Percentiles rank a stretch among this genome's conserved stretches.
phyloP scores from a whole-genome alignment of 2,797 vertebrate species.

The Pangasius sanitwongsei region DNA sequence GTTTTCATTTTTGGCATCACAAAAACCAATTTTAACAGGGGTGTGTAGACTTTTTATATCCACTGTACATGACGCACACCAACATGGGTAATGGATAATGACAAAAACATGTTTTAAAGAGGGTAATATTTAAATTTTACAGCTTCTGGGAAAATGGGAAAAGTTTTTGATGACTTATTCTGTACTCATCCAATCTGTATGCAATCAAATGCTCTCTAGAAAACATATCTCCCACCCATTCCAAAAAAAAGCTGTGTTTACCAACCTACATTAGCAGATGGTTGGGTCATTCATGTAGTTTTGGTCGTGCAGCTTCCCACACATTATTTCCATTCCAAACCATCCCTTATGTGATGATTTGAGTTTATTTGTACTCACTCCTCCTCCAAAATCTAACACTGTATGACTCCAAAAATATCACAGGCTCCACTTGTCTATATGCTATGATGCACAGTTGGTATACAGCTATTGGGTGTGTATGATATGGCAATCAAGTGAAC shows the following conservation, averaged over 20 bases:
- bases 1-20: not conserved
- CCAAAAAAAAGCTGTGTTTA: not conserved
- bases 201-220: not conserved
- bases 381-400: not conserved
- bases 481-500: not conserved
- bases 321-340: not conserved
- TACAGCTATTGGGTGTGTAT: not conserved
- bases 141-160: not conserved
- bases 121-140: not conserved
- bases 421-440: not conserved
- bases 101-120: not conserved
- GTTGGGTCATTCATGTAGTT: constrained; percentile 2
- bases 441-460: not conserved
- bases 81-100: not conserved
- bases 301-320: constrained; percentile 6
- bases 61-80: not conserved
- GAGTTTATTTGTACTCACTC: not conserved
- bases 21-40: not conserved
- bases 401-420: not conserved
- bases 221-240: not conserved
- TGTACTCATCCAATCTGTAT: not conserved
- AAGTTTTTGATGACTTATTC: not conserved
- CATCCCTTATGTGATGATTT: not conserved
- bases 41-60: not conserved
- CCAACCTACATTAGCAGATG: constrained; percentile 3